Percentiles rank a stretch among this genome's conserved stretches.
Evolutionary conservation across 2,888 invertebrate genomes (phyloP).

Genomic region (Beris morrisii): DNA sequence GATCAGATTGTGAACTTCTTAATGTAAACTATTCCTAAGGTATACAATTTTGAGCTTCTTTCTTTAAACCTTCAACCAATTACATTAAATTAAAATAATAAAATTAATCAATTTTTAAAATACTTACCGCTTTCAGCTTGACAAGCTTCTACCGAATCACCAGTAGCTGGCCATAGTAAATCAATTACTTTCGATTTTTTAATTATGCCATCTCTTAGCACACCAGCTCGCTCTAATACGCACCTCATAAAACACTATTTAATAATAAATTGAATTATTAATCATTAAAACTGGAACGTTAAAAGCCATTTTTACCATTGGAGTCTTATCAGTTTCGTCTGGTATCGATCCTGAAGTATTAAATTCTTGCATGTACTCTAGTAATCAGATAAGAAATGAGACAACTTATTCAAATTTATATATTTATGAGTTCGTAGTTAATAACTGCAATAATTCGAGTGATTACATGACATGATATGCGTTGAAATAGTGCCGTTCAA

Average conservation of each 20-base stretch:
- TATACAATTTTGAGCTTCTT: too few relatives aligned
- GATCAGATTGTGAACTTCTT: too few relatives aligned
- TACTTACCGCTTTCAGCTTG: constrained; percentile 49
- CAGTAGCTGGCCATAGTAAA: constrained; percentile 53
- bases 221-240: constrained; percentile 57
- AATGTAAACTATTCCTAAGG: too few relatives aligned
- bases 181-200: constrained; percentile 54
- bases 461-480: neutral
- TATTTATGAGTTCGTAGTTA: neutral
- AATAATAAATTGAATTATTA: constrained; percentile 18
- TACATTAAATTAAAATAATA: neutral
- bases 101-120: neutral
- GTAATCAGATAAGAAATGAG: neutral
- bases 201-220: constrained; percentile 57
- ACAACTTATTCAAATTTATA: neutral
- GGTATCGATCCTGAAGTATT: constrained; percentile 61
- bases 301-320: constrained; percentile 58
- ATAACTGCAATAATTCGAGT: neutral
- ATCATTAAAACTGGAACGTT: neutral
- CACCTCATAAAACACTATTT: constrained; percentile 62
- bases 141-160: constrained; percentile 51
- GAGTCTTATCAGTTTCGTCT: constrained; percentile 61
- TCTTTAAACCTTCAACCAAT: too few relatives aligned
- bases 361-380: constrained; percentile 59
- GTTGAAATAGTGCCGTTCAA: too few relatives aligned